Percentiles rank a stretch among this genome's conserved stretches.
These are phyloP conservation scores for Agrochola lychnidis DNA, from an alignment of 2,888 invertebrate species.

Conservation along the genomic window DNA sequence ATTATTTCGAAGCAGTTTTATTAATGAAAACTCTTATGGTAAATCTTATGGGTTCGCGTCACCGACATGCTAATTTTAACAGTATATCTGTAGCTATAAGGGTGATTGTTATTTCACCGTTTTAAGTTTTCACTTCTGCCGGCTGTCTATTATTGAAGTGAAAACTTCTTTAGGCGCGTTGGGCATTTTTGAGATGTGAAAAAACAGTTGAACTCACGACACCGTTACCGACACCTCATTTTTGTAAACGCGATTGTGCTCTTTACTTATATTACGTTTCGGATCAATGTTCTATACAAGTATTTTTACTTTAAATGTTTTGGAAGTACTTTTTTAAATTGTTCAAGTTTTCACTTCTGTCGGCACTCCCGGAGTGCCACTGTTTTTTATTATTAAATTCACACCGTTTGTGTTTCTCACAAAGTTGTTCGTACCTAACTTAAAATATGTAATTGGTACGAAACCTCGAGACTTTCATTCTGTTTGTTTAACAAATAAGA, in stretches of 20 bases:
- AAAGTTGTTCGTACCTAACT: background rate
- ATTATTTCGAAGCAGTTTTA: background rate
- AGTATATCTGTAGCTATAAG: no score
- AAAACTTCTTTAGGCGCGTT: no score
- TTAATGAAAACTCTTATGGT: background rate
- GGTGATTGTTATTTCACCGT: no score
- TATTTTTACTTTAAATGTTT: no score
- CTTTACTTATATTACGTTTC: no score
- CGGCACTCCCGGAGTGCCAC: background rate
- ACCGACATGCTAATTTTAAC: background rate
- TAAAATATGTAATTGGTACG: background rate
- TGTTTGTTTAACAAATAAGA: conserved; percentile 13
- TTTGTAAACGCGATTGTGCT: no score
- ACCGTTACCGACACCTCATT: no score
- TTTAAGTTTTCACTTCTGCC: background rate
- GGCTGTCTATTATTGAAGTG: no score
- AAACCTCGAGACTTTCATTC: background rate
- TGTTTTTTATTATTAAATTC: background rate
- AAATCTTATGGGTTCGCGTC: background rate
- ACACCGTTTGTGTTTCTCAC: background rate
- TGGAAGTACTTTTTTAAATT: no score
- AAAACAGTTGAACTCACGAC: no score
- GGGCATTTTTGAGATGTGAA: no score
- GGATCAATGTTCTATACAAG: no score
- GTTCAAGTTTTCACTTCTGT: background rate